Evolutionary conservation across 2,888 invertebrate genomes (phyloP), one percentile per base, ranked within the genome.

Genomic region (Adineta ricciae): DNA sequence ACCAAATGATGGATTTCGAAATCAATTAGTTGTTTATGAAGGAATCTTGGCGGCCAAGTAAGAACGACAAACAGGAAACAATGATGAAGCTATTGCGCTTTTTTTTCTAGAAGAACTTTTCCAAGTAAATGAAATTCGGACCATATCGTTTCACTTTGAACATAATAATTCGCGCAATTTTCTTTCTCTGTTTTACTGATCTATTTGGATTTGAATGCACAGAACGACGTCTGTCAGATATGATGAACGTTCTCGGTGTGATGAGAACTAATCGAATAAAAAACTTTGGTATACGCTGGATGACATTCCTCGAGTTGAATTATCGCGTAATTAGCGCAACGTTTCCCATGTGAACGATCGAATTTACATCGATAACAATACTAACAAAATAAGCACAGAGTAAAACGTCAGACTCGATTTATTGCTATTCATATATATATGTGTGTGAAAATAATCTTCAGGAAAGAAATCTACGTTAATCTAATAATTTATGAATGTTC

Each of bases 21-120:
- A 94, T 88, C 98, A 99, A 91, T 92, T 99, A 88, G 95, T 96
- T 91, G 96, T 95, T 21, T 99, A 98, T 91, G 94, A 96, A 56
- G 78, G 78, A 38, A 78, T 78, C 38, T 41, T 78, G n/a, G 41
- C 78, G 41, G 78, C 78, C 11, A 41, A 78, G 78, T 78, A 41
- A 78, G 19, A 16, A 19, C 19, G 14, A 16, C 16, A 9, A 7
- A 21, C n/a, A 73, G 24, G 11, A 41, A 19, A 72, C 24, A 24
- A 38, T 9, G 24, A 24, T 36, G 21, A 41, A 2, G 41, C n/a
- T 78, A 19, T 1, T 41, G 11, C 4, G 24, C n/a, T 9, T 21
- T 41, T 11, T n/a, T 38, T 36, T 41, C 7, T 78, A 78, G 78
- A 41, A 78, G 41, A 78, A 78, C 78, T 24, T 78, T 78, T 78